phyloP scores from a whole-genome alignment of 2,113 vertebrate species.

The Tupaia tana region DNA sequence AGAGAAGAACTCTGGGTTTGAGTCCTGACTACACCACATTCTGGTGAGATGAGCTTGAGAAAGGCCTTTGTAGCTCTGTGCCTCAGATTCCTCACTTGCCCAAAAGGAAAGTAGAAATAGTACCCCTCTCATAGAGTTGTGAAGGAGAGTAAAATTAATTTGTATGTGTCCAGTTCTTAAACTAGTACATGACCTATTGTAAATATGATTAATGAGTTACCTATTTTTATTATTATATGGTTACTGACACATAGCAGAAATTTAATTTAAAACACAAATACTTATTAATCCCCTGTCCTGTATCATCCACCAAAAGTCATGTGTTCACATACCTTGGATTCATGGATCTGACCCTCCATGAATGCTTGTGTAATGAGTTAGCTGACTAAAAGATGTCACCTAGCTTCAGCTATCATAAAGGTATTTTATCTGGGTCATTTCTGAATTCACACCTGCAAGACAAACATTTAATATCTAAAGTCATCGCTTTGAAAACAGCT shows the following conservation, averaged over 20 bases:
- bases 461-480: not conserved
- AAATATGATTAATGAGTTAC: not conserved
- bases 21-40: not conserved
- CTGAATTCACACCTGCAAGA: not conserved
- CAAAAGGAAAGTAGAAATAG: not conserved
- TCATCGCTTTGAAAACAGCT: not conserved
- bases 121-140: not conserved
- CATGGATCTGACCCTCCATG: not conserved
- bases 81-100: not conserved
- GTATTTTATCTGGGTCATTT: not conserved
- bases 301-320: not conserved
- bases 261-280: not conserved
- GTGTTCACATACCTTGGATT: rapidly evolving
- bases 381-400: not conserved
- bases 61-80: not conserved
- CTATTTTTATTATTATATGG: not conserved
- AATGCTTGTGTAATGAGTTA: not conserved
- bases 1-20: not conserved
- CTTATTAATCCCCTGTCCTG: not conserved
- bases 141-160: not conserved
- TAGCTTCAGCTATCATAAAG: not conserved
- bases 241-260: not conserved
- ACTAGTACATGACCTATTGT: not conserved
- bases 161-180: not conserved
- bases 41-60: not conserved